Percentiles rank a stretch among this genome's conserved stretches.
Evolutionary conservation across 2,888 invertebrate genomes (phyloP).

Genomic region (Rutpela maculata): DNA sequence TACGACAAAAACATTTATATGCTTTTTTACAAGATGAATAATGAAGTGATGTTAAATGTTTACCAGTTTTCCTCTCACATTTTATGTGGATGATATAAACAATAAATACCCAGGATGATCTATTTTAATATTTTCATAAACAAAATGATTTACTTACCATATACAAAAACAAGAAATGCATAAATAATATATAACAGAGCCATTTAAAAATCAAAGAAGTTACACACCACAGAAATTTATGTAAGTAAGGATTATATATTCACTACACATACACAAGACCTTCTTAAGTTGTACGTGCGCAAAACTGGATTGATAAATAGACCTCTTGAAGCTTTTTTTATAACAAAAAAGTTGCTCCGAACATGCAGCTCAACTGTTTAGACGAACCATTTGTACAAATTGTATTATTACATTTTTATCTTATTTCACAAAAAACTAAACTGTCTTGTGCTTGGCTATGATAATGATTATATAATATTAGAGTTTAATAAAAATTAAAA

Average conservation of each 20-base stretch:
- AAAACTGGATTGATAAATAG: background rate
- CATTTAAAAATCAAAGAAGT: background rate
- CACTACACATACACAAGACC: background rate
- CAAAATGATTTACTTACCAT: background rate
- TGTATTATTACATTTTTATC: too few species aligned
- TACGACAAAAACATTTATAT: too few species aligned
- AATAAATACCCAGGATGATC: background rate
- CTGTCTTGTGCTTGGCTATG: too few species aligned
- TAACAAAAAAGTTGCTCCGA: conserved; percentile 1
- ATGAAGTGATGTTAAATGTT: too few species aligned
- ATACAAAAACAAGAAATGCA: background rate
- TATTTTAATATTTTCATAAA: background rate
- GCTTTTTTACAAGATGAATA: too few species aligned
- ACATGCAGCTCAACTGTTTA: background rate
- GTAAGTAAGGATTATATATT: background rate
- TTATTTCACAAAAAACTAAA: too few species aligned
- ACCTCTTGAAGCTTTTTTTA: background rate
- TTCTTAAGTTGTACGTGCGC: background rate
- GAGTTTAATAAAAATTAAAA: too few species aligned
- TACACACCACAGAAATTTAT: background rate
- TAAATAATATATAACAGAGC: background rate
- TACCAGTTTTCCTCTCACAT: too few species aligned
- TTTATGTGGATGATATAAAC: background rate
- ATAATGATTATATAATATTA: too few species aligned
- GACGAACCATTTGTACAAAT: background rate